Base-by-base conservation (phyloP, 2,888 invertebrate genomes). In the Chaetoderma sp. region DNA sequence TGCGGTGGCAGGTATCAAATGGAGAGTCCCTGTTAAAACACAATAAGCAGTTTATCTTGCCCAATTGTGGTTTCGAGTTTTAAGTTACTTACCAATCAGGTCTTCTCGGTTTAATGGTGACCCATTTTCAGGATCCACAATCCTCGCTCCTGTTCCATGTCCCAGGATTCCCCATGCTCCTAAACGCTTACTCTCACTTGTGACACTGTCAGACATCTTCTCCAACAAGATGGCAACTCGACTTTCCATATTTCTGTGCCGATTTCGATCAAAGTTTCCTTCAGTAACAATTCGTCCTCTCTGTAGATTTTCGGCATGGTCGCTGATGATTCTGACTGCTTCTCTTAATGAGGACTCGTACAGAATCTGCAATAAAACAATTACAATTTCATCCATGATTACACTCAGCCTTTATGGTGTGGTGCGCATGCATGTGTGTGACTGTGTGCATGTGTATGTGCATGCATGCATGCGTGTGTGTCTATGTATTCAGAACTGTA, bases 131-230 rank as follows among this genome's bases (percentile, higher is more conserved):
- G 74, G 63, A 28, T 66, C 62, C 30, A 83, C 63, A 4, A 84
- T 72, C 59, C 73, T 75, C 13, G 70, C 82, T 4, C 84, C 82
- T 6, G 78, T 78, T 6, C 79, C 82, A 58, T 80, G 69, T 47
- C 81, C 81, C 25, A 82, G 74, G 10, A 83, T 76, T 3, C 82
- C 84, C 80, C 82, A 83, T 28, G 81, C 79, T 18, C 83, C 83
- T n/a, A 81, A 66, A 23, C 83, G 65, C 54, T 73, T 65, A 66
- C 83, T 78, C 65, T 83, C 84, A 0, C 71, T 61, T 6, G 74
- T 73, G 52, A 79, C 65, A 44, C 78, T 79, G 4, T 63, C 67
- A 4, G 79, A 75, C 79, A 82, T 79, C 32, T 79, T 76, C 66
- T 80, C 73, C 21, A 82, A 66, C 3, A 83, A 73, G 8, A 78